Evolutionary conservation across 1,140 invertebrate genomes (phyloP).

Genomic region (Vollenhovia emeryi): DNA sequence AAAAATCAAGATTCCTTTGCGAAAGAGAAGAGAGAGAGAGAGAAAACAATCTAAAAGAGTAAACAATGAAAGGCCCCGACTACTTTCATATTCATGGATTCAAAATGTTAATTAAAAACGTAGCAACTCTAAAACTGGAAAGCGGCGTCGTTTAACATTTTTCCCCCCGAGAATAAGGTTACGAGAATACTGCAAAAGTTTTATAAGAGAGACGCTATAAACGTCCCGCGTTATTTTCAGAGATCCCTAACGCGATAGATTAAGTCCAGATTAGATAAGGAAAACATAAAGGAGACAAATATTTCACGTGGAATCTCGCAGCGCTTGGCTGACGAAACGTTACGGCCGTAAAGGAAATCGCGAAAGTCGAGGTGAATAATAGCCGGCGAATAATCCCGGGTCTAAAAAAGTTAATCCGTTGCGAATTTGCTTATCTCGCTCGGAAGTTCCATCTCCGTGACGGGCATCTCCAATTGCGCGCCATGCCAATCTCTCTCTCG

Average conservation of each 20-base stretch:
- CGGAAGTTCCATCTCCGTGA: slow-evolving; percentile 53
- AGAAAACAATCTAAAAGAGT: neutral
- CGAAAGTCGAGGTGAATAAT: slow-evolving; percentile 43
- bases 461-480: slow-evolving; percentile 45
- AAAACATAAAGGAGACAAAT: slow-evolving; percentile 43
- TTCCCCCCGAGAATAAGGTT: neutral
- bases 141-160: neutral
- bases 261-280: slow-evolving; percentile 48
- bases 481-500: neutral
- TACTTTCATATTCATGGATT: neutral
- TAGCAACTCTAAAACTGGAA: neutral
- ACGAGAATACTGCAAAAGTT: neutral
- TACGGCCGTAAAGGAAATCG: slow-evolving; percentile 35
- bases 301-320: slow-evolving; percentile 14
- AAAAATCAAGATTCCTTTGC: neutral
- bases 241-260: slow-evolving; percentile 23
- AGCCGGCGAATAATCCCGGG: slow-evolving; percentile 13
- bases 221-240: neutral
- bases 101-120: neutral
- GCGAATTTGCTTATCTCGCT: slow-evolving; percentile 50
- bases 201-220: slow-evolving; percentile 1
- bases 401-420: slow-evolving; percentile 27
- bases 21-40: neutral
- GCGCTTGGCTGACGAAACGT: slow-evolving; percentile 30
- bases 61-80: neutral